Evolutionary conservation across 1,140 invertebrate species (phyloP), one percentile per base, ranked within the genome.

Genomic region (Eupristina koningsbergeri): DNA sequence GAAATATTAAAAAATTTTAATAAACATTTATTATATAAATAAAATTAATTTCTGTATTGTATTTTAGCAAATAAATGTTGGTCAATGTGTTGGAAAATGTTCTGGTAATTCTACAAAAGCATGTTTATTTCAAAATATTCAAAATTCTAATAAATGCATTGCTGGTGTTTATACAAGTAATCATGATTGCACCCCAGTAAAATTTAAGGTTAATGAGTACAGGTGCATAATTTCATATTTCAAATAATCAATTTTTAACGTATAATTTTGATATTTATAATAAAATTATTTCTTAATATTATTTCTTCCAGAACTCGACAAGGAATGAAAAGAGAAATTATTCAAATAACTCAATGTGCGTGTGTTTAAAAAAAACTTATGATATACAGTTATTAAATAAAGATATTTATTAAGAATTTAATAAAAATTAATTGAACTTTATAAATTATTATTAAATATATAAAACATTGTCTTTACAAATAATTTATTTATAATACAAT

Each of bases 31-130:
- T 58, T 26, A 26, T 58, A 58, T 26, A 26, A 58, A 3, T 6
- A 15, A 17, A 50, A 50, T 50, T 17, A 39, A 78, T 34, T 71
- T 71, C 47, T 79, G 64, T 79, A 58, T 75, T 76, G 64, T 63
- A 64, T 13, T 0, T 39, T 58, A 93, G 93, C 88, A 92, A 86
- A 93, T 94, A 83, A 93, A 93, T 82, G 91, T 94, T 47, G 93
- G 93, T 29, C 89, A 92, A 81, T 94, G 93, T 75, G 88, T 91
- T 50, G 93, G 93, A 17, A 88, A 86, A 45, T 94, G 93, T 87
- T 87, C 90, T 13, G 87, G 87, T 0, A 91, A 89, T 67, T 81
- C 88, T 45, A 91, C 88, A 13, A 89, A 92, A 86, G 91, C 91
- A 15, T 93, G 93, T 82, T 84, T 93, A 53, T 85, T 91, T 19